These are phyloP conservation scores for Galaxias olidus DNA, from an alignment of 2,797 vertebrate genomes.

Conservation along the genomic window DNA sequence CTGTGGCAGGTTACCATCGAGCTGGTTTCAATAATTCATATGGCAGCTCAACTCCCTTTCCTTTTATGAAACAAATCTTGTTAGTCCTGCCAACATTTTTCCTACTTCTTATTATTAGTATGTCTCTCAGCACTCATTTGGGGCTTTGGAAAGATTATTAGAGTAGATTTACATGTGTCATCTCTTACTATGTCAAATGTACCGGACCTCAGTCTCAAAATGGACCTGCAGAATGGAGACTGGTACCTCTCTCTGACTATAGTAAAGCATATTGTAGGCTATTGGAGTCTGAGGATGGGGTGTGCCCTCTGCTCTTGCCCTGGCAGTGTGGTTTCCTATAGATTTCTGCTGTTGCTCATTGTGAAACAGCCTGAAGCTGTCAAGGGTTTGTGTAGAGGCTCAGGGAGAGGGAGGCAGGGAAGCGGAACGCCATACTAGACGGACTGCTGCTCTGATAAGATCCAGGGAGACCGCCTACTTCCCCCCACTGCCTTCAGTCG, in stretches of 20 bases:
- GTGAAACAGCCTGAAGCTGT: constrained; percentile 62
- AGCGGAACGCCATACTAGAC: constrained; percentile 52
- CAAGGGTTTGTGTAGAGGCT: constrained; percentile 43
- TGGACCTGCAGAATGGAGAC: too few species aligned
- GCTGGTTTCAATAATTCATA: constrained; percentile 76
- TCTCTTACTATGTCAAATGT: constrained; percentile 28
- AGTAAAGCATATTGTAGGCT: too few species aligned
- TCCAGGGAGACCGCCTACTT: constrained; percentile 52
- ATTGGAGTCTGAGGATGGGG: too few species aligned
- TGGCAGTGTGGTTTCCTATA: constrained; percentile 36
- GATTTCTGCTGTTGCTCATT: constrained; percentile 43
- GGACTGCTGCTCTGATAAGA: constrained; percentile 56
- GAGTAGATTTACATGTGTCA: constrained; percentile 45
- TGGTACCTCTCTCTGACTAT: too few species aligned
- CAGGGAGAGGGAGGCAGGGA: constrained; percentile 38
- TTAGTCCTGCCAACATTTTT: constrained; percentile 53
- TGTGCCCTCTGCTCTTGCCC: constrained; percentile 46
- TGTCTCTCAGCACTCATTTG: constrained; percentile 32
- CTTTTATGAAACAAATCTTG: constrained; percentile 65
- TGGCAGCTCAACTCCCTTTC: constrained; percentile 45
- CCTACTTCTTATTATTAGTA: constrained; percentile 28
- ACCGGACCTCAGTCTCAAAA: too few species aligned
- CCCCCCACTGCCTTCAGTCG: constrained; percentile 27
- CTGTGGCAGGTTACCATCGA: constrained; percentile 58
- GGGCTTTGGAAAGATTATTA: constrained; percentile 31